A percentile compares a stretch with the other conserved stretches of the same genome.
Evolutionary conservation across 2,113 vertebrate genomes (phyloP).

Genomic region (Erythrocebus patas): DNA sequence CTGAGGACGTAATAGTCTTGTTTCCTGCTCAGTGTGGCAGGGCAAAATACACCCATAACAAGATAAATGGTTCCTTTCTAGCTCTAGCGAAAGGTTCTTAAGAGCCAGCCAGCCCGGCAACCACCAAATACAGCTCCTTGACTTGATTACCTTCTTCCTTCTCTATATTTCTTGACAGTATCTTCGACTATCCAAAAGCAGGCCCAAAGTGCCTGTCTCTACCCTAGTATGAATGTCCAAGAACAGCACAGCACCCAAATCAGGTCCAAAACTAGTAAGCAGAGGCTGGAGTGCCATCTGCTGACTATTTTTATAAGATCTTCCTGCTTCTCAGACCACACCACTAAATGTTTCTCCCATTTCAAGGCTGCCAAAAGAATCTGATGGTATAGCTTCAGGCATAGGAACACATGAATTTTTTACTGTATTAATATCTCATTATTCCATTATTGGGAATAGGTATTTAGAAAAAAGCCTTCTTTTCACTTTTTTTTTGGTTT

Average conservation of each 20-base stretch:
- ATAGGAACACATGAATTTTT: neutral
- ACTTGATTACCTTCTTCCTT: neutral
- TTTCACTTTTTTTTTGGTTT: neutral
- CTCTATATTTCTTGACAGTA: neutral
- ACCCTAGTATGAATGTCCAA: neutral
- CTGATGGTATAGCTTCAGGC: neutral
- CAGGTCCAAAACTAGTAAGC: neutral
- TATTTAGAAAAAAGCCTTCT: neutral
- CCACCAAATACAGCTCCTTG: neutral
- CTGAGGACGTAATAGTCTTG: neutral
- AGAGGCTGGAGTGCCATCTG: constrained; percentile 59
- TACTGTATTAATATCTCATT: neutral
- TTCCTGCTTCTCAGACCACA: neutral
- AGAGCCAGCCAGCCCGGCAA: neutral
- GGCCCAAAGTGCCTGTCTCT: neutral
- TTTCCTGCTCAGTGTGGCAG: neutral
- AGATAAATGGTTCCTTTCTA: neutral
- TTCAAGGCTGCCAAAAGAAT: constrained; percentile 34
- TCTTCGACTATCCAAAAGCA: neutral
- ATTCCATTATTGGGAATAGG: neutral
- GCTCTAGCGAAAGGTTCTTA: neutral
- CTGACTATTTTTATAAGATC: constrained; percentile 14
- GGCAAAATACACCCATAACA: neutral
- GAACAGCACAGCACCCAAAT: neutral
- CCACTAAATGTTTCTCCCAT: neutral